Evolutionary conservation across 2,113 vertebrate species (phyloP), one percentile per base, ranked within the genome.

Genomic region (Dasyurus viverrinus): DNA sequence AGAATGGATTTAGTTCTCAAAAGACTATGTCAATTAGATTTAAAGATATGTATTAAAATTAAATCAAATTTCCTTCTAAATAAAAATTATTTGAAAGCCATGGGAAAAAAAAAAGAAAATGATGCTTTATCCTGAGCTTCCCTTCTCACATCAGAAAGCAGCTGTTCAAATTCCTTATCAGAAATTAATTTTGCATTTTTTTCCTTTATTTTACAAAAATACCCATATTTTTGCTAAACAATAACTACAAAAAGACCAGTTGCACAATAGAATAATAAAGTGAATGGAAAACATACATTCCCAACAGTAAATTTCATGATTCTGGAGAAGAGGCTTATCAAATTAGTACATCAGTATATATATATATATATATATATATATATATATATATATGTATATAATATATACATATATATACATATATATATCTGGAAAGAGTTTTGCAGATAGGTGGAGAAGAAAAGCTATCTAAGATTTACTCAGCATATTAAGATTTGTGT

Each of bases 1-100:
- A 95, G 90, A 1, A n/a, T 90, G 57, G 84, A 1, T 54, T n/a
- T 93, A 16, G 57, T 95, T 30, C 47, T 54, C 89, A 93, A 52
- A 50, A 8, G 26, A 89, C 10, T 46, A 92, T 16, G 91, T 52
- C n/a, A 93, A 91, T 47, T 22, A 92, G 9, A 93, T 91, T 91
- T 22, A 89, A 91, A 57, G 8, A 57, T 27, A 30, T 10, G 1
- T 54, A 24, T 54, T 54, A 54, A 54, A 23, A 54, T 57, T 57
- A 26, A 60, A 36, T 68, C 57, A 68, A 36, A 36, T 68, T 36
- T 68, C 57, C 57, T 68, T 57, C 55, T 68, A 68, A 68, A 68
- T 36, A 30, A 10, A 68, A 68, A 68, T 68, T 68, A 36, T 36
- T 68, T 68, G 27, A 36, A 68, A 68, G 27, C 57, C 57, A 68